Percentiles rank a stretch among this genome's conserved stretches.
phyloP scores from a whole-genome alignment of 2,888 invertebrate species.

The Syrista parreyssii region DNA sequence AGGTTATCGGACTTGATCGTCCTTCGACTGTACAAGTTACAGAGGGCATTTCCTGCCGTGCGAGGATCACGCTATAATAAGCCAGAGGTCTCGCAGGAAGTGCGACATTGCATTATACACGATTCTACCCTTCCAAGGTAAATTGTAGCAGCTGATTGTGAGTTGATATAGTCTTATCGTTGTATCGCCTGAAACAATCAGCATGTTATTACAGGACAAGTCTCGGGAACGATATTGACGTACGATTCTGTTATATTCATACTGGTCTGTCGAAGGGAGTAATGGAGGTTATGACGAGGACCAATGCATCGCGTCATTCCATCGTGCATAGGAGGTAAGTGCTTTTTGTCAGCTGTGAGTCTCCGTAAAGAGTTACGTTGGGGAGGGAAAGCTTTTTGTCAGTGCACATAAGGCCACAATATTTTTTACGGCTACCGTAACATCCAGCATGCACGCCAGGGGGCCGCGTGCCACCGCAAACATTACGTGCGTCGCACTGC shows the following conservation, averaged over 20 bases:
- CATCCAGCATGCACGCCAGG: background rate
- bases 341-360: background rate
- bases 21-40: background rate
- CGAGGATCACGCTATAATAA: background rate
- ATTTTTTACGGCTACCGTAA: background rate
- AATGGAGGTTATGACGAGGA: background rate
- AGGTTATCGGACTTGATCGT: background rate
- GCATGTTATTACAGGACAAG: background rate
- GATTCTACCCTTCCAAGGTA: background rate
- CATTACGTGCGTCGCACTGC: background rate
- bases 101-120: background rate
- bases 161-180: background rate
- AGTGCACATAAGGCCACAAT: background rate
- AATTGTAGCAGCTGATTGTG: background rate
- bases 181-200: background rate
- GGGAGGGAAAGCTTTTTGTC: background rate
- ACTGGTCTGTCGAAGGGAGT: background rate
- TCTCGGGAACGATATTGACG: background rate
- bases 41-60: background rate
- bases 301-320: background rate
- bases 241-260: background rate
- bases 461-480: background rate
- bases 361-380: background rate
- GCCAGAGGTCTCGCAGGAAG: background rate
- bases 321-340: background rate